phyloP scores from a whole-genome alignment of 2,113 vertebrate genomes.

The Oxyura jamaicensis region DNA sequence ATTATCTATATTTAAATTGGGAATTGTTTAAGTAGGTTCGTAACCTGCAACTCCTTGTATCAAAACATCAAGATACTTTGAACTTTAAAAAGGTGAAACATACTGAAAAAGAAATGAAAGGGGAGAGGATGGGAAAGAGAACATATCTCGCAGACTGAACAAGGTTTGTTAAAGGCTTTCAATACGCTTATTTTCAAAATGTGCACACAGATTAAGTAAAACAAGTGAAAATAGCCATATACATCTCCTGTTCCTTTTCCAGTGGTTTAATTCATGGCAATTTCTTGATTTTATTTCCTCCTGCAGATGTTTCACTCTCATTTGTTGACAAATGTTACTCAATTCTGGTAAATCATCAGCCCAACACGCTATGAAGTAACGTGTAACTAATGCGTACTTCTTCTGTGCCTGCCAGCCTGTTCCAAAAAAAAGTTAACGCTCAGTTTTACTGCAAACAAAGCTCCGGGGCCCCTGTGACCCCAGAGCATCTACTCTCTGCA shows the following conservation, averaged over 20 bases:
- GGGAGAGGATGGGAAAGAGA: neutral
- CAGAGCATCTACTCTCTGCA: neutral
- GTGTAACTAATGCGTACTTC: neutral
- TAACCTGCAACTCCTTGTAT: neutral
- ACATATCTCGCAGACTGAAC: neutral
- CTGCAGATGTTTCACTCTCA: neutral
- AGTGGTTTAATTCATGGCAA: neutral
- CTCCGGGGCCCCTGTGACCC: neutral
- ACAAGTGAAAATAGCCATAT: neutral
- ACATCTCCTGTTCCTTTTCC: neutral
- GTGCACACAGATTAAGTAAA: neutral
- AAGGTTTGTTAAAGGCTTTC: neutral
- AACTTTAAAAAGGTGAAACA: neutral
- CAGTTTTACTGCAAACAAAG: conserved; percentile 52
- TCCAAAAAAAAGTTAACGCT: conserved; percentile 2
- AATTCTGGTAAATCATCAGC: conserved; percentile 49
- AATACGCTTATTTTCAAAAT: neutral
- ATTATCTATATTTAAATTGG: neutral
- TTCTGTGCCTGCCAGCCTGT: neutral
- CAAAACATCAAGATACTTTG: neutral
- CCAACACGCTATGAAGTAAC: conserved; percentile 29
- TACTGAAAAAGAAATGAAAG: neutral
- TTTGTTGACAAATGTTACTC: conserved; percentile 57
- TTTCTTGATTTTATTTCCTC: conserved; percentile 2
- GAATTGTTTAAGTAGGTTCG: neutral